phyloP scores from a whole-genome alignment of 1,140 invertebrate species.

The Apis florea region DNA sequence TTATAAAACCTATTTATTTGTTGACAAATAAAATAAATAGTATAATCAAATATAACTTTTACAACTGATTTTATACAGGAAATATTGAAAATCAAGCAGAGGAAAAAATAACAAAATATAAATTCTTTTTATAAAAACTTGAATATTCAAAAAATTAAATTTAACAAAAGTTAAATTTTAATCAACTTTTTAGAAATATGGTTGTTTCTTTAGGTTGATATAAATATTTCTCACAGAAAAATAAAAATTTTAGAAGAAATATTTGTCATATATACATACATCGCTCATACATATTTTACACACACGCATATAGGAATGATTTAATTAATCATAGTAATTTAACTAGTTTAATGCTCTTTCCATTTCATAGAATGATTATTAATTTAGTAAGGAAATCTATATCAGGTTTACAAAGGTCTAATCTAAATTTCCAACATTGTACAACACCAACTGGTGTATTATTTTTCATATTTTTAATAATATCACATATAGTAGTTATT shows the following conservation, averaged over 20 bases:
- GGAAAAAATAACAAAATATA: conserved; percentile 21
- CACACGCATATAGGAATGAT: conserved; percentile 48
- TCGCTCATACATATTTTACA: conserved; percentile 26
- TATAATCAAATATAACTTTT: conserved; percentile 14
- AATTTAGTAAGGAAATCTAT: conserved; percentile 18
- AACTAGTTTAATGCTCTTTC: conserved; percentile 27
- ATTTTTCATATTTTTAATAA: conserved; percentile 43
- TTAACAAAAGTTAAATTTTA: conserved; percentile 2
- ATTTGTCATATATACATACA: conserved; percentile 21
- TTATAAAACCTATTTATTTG: conserved; percentile 37
- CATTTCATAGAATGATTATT: conserved; percentile 27
- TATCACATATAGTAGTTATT: conserved; percentile 52
- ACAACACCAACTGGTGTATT: conserved; percentile 37
- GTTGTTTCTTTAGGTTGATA: neutral
- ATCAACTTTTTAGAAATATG: conserved; percentile 7
- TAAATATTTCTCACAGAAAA: conserved; percentile 48
- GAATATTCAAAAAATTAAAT: conserved; percentile 14
- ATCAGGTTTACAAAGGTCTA: conserved; percentile 21
- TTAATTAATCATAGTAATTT: conserved; percentile 37
- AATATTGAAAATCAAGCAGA: neutral
- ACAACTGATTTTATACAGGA: neutral
- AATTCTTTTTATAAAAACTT: conserved; percentile 20
- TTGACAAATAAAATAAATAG: conserved; percentile 14
- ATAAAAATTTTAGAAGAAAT: conserved; percentile 34
- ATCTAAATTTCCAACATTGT: conserved; percentile 42